phyloP scores from a whole-genome alignment of 35 echinoderm and acorn worm genomes.

The Diadema setosum region DNA sequence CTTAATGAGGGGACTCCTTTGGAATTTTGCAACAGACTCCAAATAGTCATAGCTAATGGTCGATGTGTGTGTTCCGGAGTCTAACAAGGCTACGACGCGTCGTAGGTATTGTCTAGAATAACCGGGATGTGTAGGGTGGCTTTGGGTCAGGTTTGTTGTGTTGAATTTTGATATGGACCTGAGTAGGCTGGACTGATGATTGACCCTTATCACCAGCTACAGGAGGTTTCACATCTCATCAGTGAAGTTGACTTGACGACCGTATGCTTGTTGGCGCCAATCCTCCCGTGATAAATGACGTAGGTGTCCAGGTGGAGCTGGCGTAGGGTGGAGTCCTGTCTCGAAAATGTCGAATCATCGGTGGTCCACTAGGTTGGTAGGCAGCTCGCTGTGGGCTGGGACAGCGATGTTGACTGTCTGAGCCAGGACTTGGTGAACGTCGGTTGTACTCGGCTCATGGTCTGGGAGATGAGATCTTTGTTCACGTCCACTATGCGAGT shows the following conservation, averaged over 20 bases:
- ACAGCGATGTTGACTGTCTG: too few relatives aligned
- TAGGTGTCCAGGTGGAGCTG: neutral
- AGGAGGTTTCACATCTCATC: neutral
- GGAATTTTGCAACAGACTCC: neutral
- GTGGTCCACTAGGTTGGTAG: neutral
- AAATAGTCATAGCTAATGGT: neutral
- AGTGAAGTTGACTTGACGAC: neutral
- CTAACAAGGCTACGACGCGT: neutral
- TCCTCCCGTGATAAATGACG: neutral
- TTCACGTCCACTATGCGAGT: neutral
- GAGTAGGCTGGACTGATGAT: neutral
- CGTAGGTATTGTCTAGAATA: constrained; percentile 1
- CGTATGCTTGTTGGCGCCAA: neutral
- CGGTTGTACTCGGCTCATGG: neutral
- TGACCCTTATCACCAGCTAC: neutral
- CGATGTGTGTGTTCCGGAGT: neutral
- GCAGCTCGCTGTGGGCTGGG: too few relatives aligned
- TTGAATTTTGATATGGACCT: neutral
- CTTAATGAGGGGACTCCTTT: neutral
- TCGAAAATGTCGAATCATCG: neutral
- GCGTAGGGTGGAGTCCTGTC: neutral
- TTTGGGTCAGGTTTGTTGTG: neutral
- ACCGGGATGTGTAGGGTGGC: constrained; percentile 6
- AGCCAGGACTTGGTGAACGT: too few relatives aligned
- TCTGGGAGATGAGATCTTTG: neutral